Conservation (phyloP, 1,140 invertebrate species). For the Tribolium castaneum region DNA sequence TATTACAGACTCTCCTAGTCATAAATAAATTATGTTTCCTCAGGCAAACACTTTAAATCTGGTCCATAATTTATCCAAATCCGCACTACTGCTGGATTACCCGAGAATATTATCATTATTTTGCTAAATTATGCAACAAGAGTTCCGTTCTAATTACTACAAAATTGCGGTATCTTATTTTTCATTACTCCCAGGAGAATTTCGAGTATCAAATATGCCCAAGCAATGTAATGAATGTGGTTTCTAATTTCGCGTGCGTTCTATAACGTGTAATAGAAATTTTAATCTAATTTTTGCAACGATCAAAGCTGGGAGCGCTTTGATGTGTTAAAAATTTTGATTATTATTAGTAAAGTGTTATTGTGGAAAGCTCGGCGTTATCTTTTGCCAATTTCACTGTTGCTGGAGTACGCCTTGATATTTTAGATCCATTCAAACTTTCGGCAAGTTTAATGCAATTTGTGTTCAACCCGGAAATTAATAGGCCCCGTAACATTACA, state of each 20-base stretch:
- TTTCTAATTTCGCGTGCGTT: not conserved
- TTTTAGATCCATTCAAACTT: slow-evolving; percentile 29
- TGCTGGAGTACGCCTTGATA: not conserved
- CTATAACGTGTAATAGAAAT: not conserved
- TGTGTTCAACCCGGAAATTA: slow-evolving; percentile 31
- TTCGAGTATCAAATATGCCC: not conserved
- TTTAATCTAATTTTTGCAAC: not conserved
- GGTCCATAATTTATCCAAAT: not conserved
- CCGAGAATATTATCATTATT: not conserved
- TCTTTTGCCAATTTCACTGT: not conserved
- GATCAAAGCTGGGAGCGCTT: not conserved
- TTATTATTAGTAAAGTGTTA: not conserved
- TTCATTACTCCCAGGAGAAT: not conserved
- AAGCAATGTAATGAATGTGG: not conserved
- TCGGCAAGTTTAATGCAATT: slow-evolving; percentile 32
- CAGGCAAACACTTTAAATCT: not conserved
- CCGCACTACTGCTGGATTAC: not conserved
- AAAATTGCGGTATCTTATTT: slow-evolving; percentile 13
- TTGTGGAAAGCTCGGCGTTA: not conserved
- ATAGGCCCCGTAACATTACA: slow-evolving; percentile 31
- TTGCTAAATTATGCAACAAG: slow-evolving; percentile 14
- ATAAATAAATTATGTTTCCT: not conserved
- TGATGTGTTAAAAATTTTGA: too few relatives aligned
- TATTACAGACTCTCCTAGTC: not conserved
- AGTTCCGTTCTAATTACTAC: slow-evolving; percentile 4